Percentiles rank a stretch among this genome's conserved stretches.
These are phyloP conservation scores for Lepus timidus DNA, from an alignment of 2,113 vertebrate species.

Conservation along the genomic window DNA sequence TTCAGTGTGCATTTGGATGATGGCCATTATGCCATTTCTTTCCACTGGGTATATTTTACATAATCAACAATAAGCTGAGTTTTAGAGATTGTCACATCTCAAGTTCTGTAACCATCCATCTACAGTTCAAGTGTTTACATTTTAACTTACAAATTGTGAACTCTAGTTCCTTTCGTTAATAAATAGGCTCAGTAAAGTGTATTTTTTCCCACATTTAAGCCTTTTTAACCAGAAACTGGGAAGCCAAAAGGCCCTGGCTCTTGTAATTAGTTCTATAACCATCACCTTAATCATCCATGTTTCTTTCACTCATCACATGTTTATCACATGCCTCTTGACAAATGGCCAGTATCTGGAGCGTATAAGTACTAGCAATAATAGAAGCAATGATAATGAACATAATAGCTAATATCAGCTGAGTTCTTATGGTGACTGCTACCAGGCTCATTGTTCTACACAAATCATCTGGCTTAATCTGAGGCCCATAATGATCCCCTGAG, in stretches of 20 bases:
- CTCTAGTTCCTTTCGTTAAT: neutral
- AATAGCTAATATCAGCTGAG: neutral
- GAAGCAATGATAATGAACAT: neutral
- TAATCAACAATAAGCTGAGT: slow-evolving; percentile 26
- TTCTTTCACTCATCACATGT: neutral
- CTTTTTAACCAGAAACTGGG: neutral
- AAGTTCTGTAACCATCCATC: neutral
- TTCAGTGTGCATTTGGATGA: neutral
- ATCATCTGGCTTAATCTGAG: neutral
- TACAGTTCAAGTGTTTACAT: slow-evolving; percentile 6
- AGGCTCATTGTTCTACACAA: neutral
- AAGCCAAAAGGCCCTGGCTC: neutral
- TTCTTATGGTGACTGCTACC: neutral
- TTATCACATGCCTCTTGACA: neutral
- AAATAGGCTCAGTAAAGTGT: neutral
- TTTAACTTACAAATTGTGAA: slow-evolving; percentile 35
- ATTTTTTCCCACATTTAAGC: neutral
- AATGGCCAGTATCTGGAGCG: neutral
- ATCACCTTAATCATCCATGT: neutral
- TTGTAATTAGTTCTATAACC: neutral
- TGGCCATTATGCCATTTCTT: neutral
- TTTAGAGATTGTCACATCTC: slow-evolving; percentile 24
- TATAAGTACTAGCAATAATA: neutral
- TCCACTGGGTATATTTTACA: neutral
- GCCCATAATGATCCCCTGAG: neutral